phyloP scores from a whole-genome alignment of 2,797 vertebrate genomes.

The Hipposideros larvatus region DNA sequence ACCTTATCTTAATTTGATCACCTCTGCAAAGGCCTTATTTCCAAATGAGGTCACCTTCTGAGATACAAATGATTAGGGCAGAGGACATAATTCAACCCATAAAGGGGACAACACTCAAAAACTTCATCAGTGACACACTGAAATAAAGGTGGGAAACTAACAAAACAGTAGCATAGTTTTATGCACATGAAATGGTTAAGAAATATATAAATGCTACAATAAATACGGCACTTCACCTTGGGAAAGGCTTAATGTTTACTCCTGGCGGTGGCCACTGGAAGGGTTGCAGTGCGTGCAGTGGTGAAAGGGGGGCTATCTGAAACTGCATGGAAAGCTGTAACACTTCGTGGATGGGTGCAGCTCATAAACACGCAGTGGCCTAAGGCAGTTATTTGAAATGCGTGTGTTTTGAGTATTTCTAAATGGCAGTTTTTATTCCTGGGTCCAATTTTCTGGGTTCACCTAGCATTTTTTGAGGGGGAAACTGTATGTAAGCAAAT shows the following conservation, averaged over 20 bases:
- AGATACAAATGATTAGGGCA: not conserved
- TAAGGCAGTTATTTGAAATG: not conserved
- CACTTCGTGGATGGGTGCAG: too few species aligned
- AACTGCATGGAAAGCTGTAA: not conserved
- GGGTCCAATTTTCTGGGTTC: not conserved
- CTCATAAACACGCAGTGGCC: not conserved
- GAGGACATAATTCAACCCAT: not conserved
- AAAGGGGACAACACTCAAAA: not conserved
- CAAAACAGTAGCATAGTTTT: not conserved
- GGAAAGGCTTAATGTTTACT: not conserved
- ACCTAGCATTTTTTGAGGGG: not conserved
- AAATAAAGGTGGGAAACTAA: not conserved
- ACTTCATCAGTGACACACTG: not conserved
- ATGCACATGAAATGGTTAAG: not conserved
- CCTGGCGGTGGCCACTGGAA: not conserved
- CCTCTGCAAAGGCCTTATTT: not conserved
- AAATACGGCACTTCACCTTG: not conserved
- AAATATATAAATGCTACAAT: not conserved
- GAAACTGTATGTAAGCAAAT: conserved; percentile 2
- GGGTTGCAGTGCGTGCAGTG: not conserved
- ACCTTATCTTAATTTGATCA: not conserved
- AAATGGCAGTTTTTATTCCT: not conserved
- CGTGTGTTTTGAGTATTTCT: not conserved
- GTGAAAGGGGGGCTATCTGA: not conserved
- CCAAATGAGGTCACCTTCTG: not conserved